Base-by-base conservation (phyloP, 2,888 invertebrate genomes). In the Macrosiphum euphorbiae region DNA sequence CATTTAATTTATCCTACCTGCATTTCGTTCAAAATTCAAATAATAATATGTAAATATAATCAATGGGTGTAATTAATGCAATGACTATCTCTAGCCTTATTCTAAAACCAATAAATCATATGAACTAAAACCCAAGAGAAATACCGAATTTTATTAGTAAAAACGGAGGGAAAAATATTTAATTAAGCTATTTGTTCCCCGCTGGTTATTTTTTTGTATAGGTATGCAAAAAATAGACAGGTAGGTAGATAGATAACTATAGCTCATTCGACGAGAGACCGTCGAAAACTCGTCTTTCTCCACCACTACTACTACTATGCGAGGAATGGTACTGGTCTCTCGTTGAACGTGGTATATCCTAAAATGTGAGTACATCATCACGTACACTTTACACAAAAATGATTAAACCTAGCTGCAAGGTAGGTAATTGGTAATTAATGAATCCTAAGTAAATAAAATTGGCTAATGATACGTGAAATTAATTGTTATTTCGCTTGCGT, bases 401-500 rank as follows among this genome's bases (percentile, higher is more conserved):
- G 0, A 67, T 20, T 78, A 78, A 78, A 35, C 8, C 20, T 7
- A 35, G 35, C 20, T 7, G 5, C 78, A 8, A 78, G 20, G 35
- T 35, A 78, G 47, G 78, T 78, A 78, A 55, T 5, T 28, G 28
- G 35, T 61, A 47, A 91, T 91, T 47, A 58, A 92, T 87, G 85
- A 50, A 50, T n/a, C 35, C 67, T 11, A 67, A 92, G 92, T 78
- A 84, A 92, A 92, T 78, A 16, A 28, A 78, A 55, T 92, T 44
- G 58, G 88, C 55, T 86, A 92, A 92, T 89, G 92, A 58, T 41
- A 26, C 92, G 88, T 84, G 92, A 88, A 92, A 88, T 84, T 84
- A n/a, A 92, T 92, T 92, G 89, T 89, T 44, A n/a, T 84, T 44
- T 92, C 28, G 50, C 28, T n/a, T 78, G 13, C 35, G 41, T 50